Conservation (phyloP, 2,888 invertebrate genomes). For the Drosophila pseudotakahashii region DNA sequence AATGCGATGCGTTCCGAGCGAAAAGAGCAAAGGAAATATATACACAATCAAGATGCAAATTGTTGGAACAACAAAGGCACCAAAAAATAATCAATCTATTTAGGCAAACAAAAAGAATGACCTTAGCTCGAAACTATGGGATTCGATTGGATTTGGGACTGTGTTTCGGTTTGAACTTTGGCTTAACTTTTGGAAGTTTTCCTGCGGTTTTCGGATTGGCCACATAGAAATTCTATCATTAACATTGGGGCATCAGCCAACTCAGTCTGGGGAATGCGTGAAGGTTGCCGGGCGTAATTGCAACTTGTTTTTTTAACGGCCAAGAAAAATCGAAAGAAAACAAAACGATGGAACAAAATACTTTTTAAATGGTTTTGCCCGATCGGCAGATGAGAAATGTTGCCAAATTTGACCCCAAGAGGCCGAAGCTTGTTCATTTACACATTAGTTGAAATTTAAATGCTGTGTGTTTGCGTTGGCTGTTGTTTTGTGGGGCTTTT, state of each 20-base stretch:
- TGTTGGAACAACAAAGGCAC: constrained; percentile 49
- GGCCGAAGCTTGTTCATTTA: constrained; percentile 71
- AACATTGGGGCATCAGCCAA: constrained; percentile 55
- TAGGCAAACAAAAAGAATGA: constrained; percentile 61
- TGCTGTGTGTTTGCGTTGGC: constrained; percentile 43
- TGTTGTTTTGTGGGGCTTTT: constrained; percentile 58
- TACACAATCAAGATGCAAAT: constrained; percentile 74
- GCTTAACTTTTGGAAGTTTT: constrained; percentile 3
- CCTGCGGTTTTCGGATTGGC: constrained; percentile 46
- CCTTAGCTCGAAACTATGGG: constrained; percentile 65
- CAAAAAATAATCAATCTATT: constrained; percentile 74
- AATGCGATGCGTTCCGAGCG: constrained; percentile 47
- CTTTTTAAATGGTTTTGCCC: constrained; percentile 60
- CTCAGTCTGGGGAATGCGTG: constrained; percentile 70
- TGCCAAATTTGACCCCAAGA: constrained; percentile 76
- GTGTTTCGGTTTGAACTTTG: constrained; percentile 28
- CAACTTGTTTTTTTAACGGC: constrained; percentile 52
- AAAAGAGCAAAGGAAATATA: constrained; percentile 5
- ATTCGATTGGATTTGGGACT: constrained; percentile 47
- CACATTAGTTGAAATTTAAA: constrained; percentile 76
- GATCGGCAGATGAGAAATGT: constrained; percentile 70
- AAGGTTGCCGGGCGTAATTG: constrained; percentile 67
- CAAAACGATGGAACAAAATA: constrained; percentile 51
- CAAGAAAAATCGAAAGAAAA: constrained; percentile 20
- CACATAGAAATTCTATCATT: constrained; percentile 71